Base-by-base conservation (phyloP, 2,113 vertebrate genomes). In the Nannospalax galili region DNA sequence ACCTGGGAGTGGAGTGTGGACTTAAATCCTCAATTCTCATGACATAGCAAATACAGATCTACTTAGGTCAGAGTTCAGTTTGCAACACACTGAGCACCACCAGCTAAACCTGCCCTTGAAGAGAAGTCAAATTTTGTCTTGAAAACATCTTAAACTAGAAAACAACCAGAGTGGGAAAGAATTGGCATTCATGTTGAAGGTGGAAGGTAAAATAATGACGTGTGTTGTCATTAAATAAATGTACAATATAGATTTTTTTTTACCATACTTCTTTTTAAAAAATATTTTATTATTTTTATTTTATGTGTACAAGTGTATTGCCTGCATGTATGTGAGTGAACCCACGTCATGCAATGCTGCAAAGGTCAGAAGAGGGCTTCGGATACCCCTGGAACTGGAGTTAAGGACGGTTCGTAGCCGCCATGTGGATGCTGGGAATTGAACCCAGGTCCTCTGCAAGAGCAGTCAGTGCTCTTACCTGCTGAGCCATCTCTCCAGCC, bases 61-160 rank as follows among this genome's bases (percentile, higher is more conserved):
- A 40, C 35, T 90, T 37, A 77, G 95, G 94, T 94, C 95, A 96
- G 86, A 58, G 92, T 95, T 93, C 94, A 92, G 60, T 80, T 65
- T 77, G 30, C 84, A 69, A 65, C n/a, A 62, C 22, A 80, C 78
- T 91, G 80, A 91, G 86, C 64, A 74, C 62, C 48, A 88, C 52
- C 20, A 84, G 62, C 32, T 85, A 42, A 81, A 86, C 79, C n/a
- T 77, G 65, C n/a, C 11, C 70, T 72, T 22, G 72, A 37, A 91
- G 35, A 77, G 72, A 81, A 79, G n/a, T 94, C 74, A 82, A 77
- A 30, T 11, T 92, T 81, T 80, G 84, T 74, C 82, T 70, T 52
- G 69, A 90, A 93, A 92, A 84, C 12, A 40, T 52, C 90, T 84
- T 79, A 84, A 90, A 37, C 45, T 60, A 89, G 72, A 74, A 90